These are phyloP conservation scores for Pogoniulus pusillus DNA, from an alignment of 2,797 vertebrate genomes.

Conservation along the genomic window DNA sequence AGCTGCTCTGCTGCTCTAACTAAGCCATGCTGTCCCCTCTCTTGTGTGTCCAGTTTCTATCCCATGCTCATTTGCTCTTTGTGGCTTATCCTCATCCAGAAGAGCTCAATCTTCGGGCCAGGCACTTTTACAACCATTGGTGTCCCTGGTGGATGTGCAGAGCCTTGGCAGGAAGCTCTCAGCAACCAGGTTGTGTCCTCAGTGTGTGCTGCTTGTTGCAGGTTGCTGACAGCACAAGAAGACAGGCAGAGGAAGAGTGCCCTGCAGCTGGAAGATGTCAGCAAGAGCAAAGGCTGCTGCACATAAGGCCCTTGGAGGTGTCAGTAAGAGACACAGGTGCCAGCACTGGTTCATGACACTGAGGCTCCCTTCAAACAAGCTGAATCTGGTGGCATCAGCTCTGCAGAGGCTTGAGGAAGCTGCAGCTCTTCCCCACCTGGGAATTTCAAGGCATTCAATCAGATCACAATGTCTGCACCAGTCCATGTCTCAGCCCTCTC, in stretches of 20 bases:
- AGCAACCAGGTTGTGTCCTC: background rate
- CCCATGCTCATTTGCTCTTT: background rate
- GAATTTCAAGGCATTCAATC: background rate
- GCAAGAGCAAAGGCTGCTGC: constrained; percentile 63
- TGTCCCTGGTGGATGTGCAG: background rate
- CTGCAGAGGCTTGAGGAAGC: background rate
- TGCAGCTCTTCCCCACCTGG: background rate
- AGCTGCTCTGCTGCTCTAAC: background rate
- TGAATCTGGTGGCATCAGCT: background rate
- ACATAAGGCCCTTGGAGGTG: background rate
- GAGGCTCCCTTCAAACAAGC: background rate
- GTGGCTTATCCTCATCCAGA: background rate
- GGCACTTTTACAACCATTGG: background rate
- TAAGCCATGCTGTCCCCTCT: background rate
- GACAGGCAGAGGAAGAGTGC: constrained; percentile 58
- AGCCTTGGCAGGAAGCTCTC: background rate
- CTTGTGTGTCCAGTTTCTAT: background rate
- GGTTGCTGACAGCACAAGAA: constrained; percentile 64
- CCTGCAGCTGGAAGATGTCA: constrained; percentile 51
- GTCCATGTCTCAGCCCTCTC: background rate
- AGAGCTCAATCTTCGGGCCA: background rate
- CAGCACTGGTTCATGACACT: background rate
- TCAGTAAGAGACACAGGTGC: background rate
- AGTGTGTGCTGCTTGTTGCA: constrained; percentile 23
- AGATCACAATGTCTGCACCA: background rate